phyloP scores from a whole-genome alignment of 2,888 invertebrate species.

The Plusia festucae region DNA sequence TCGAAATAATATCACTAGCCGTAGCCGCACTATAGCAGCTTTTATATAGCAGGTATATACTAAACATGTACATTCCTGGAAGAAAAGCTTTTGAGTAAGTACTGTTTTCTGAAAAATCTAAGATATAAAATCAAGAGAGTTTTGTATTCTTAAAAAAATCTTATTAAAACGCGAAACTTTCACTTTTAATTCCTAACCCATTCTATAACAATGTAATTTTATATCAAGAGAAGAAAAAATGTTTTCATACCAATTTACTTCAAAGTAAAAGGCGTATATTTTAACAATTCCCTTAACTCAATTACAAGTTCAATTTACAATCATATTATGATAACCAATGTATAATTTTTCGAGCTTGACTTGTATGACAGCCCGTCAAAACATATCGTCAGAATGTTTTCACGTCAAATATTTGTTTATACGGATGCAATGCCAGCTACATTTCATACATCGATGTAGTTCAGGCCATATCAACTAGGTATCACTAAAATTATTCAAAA shows the following conservation, averaged over 20 bases:
- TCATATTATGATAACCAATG: neutral
- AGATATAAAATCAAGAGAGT: neutral
- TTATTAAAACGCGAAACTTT: neutral
- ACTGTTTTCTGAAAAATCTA: neutral
- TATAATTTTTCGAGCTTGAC: constrained; percentile 29
- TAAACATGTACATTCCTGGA: neutral
- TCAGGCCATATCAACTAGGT: neutral
- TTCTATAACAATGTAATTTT: neutral
- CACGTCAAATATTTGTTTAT: constrained; percentile 30
- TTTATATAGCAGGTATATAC: neutral
- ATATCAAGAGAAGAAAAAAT: neutral
- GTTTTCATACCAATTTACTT: neutral
- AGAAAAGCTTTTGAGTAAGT: neutral
- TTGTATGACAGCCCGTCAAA: constrained; percentile 58
- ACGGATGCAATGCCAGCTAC: constrained; percentile 17
- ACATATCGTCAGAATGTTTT: constrained; percentile 37
- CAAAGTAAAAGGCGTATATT: neutral
- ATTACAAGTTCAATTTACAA: neutral
- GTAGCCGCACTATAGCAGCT: too few species aligned
- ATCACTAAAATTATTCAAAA: constrained; percentile 5
- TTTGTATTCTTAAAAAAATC: neutral
- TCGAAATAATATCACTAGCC: too few species aligned
- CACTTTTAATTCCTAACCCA: neutral
- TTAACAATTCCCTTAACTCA: neutral
- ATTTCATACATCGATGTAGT: constrained; percentile 23